Evolutionary conservation across 2,113 vertebrate species (phyloP).

Genomic region (Marmota flaviventris): DNA sequence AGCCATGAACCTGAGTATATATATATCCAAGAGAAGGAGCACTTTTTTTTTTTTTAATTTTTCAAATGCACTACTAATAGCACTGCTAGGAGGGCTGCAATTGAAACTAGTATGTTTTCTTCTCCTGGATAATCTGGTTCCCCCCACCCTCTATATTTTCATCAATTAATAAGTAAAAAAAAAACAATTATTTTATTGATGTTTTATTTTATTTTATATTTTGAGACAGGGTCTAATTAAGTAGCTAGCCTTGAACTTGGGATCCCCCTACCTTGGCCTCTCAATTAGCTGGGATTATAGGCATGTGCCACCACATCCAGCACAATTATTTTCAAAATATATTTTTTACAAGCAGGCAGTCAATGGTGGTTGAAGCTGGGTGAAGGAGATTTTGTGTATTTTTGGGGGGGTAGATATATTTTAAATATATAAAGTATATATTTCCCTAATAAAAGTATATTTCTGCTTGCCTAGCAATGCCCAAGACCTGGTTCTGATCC

Average conservation of each 20-base stretch:
- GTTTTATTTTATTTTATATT: too few relatives aligned
- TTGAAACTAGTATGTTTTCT: neutral
- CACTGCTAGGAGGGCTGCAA: neutral
- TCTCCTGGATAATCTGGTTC: neutral
- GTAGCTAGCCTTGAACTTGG: too few relatives aligned
- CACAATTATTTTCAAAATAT: neutral
- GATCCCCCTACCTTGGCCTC: too few relatives aligned
- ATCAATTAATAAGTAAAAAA: neutral
- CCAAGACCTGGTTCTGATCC: too few relatives aligned
- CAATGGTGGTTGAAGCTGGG: neutral
- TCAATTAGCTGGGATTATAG: too few relatives aligned
- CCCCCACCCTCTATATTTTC: neutral
- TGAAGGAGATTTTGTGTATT: neutral
- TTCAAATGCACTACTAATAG: neutral
- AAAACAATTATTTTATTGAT: neutral
- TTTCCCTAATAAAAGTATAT: conserved; percentile 2
- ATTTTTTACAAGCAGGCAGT: conserved; percentile 7
- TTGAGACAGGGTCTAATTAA: too few relatives aligned
- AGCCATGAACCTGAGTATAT: neutral
- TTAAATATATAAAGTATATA: too few relatives aligned
- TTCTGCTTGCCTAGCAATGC: neutral
- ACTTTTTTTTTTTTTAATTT: conserved; percentile 3
- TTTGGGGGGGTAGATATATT: neutral
- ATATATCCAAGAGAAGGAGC: neutral
- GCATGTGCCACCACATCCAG: neutral